Conservation (phyloP, 2,888 invertebrate species). For the Melanophora roralis region DNA sequence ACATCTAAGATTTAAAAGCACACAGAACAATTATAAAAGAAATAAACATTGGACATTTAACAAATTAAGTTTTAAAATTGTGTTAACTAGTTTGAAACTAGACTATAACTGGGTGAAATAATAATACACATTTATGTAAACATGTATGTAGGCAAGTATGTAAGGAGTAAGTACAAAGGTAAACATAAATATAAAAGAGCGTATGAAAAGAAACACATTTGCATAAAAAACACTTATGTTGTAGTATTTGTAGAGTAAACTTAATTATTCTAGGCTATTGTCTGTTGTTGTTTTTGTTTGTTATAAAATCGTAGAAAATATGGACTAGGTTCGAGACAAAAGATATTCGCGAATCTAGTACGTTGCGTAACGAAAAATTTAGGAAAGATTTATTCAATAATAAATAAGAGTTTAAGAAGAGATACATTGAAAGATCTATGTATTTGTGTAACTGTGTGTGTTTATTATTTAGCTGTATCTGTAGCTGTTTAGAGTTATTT, state of each 20-base stretch:
- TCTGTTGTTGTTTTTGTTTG: not conserved
- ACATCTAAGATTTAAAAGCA: constrained; percentile 22
- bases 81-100: constrained; percentile 29
- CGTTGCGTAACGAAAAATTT: constrained; percentile 57
- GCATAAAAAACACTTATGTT: not conserved
- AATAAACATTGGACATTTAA: constrained; percentile 34
- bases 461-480: constrained; percentile 22
- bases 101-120: constrained; percentile 1
- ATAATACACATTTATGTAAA: not conserved
- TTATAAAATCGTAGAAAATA: constrained; percentile 56
- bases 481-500: not conserved
- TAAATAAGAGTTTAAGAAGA: constrained; percentile 6
- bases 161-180: not conserved
- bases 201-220: constrained; percentile 18
- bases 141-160: too few relatives aligned
- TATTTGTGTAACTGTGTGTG: constrained; percentile 20
- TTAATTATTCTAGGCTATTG: constrained; percentile 6
- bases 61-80: constrained; percentile 16
- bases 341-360: constrained; percentile 66
- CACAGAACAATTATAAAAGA: constrained; percentile 1
- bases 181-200: constrained; percentile 41
- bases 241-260: not conserved
- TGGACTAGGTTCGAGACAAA: constrained; percentile 66
- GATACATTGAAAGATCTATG: not conserved
- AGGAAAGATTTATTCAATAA: not conserved